A percentile compares a stretch with the other conserved stretches of the same genome.
phyloP scores from a whole-genome alignment of 2,888 invertebrate genomes.

The Eupelmus urozonus region DNA sequence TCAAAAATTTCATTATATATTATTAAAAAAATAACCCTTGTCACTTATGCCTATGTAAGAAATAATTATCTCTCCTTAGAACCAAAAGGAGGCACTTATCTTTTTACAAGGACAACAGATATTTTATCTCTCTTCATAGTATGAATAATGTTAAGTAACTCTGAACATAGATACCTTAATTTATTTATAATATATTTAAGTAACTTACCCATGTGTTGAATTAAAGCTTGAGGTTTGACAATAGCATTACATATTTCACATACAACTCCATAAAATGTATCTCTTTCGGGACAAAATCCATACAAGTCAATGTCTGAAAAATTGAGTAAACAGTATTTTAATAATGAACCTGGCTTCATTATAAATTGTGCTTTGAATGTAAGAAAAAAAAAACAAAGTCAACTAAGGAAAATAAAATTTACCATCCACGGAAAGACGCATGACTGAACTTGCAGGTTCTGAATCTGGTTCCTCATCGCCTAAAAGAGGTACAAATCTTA shows the following conservation, averaged over 20 bases:
- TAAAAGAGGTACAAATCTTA: constrained; percentile 60
- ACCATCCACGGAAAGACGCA: constrained; percentile 74
- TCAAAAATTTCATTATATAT: no score
- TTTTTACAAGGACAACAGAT: no score
- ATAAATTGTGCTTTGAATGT: not conserved
- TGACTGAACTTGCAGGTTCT: constrained; percentile 73
- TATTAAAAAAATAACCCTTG: no score
- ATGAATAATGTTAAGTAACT: no score
- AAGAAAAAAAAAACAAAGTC: not conserved
- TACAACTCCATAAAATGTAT: constrained; percentile 86
- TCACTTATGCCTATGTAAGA: no score
- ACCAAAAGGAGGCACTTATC: no score
- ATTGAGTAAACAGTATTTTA: not conserved
- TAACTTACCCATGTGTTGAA: constrained; percentile 82
- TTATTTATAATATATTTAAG: not conserved
- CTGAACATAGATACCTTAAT: not conserved
- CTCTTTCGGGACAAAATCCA: constrained; percentile 88
- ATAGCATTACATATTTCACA: constrained; percentile 88
- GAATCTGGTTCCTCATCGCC: constrained; percentile 75
- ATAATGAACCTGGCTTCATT: not conserved
- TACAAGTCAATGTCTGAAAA: constrained; percentile 85
- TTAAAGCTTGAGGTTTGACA: constrained; percentile 88
- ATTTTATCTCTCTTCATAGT: no score
- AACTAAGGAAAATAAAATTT: constrained; percentile 56
- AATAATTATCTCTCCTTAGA: no score